Evolutionary conservation across 2,113 vertebrate species (phyloP), one percentile per base, ranked within the genome.

Genomic region (Centropristis striata): DNA sequence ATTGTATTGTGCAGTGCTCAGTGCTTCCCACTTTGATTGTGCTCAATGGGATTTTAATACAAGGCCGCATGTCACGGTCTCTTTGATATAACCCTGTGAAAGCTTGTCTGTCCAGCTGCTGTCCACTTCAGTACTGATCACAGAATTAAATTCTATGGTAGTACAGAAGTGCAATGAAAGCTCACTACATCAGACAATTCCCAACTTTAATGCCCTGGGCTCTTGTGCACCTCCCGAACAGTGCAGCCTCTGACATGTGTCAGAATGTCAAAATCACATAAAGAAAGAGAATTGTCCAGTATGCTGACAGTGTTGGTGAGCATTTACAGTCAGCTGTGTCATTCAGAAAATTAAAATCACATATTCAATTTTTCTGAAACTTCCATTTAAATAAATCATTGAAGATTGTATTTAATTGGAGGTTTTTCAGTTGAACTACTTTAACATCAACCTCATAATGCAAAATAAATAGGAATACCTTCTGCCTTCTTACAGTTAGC

Each of bases 191-290:
- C 32, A 58, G 44, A 58, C 21, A 59, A 44, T 53, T 59, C 66
- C 50, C 23, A 55, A 28, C 49, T 57, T 63, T 54, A 32, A 50
- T 69, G 27, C 44, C 8, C n/a, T 27, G 50, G 16, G 58, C 37
- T 20, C 36, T 14, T 28, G 25, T 18, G 37, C 25, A 51, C 42
- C 51, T 65, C 42, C 18, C 32, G 39, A 46, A 20, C 37, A 28
- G 60, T 57, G 58, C 25, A 55, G 53, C 28, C 54, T 53, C 53
- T 25, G 67, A 70, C 54, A 13, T 50, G 54, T 61, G 39, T 69
- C 42, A 50, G 70, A 63, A 64, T 70, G 50, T 64, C 63, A n/a
- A 50, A 47, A 66, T 58, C 63, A 49, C 63, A 70, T 25, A 39
- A 60, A 77, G 54, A 72, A 59, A 47, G 60, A 51, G 14, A 53